Evolutionary conservation across 1,140 invertebrate species (phyloP).

Genomic region (Hypothenemus hampei): DNA sequence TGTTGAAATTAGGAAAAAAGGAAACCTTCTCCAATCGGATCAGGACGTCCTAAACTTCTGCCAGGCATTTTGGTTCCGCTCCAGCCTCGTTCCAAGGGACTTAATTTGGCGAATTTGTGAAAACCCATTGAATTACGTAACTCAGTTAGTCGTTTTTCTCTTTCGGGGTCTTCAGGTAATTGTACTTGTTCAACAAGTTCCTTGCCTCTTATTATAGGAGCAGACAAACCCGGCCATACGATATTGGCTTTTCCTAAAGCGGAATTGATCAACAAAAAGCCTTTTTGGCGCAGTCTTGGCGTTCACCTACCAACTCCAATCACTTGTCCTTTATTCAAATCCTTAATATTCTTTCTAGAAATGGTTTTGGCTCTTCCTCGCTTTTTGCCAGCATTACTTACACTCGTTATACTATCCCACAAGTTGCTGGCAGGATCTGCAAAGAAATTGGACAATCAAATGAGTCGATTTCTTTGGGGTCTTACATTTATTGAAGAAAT

Average conservation of each 20-base stretch:
- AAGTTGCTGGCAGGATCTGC: slow-evolving; percentile 75
- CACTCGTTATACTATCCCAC: slow-evolving; percentile 91
- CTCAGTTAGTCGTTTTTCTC: slow-evolving; percentile 64
- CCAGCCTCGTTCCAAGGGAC: slow-evolving; percentile 86
- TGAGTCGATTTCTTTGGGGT: slow-evolving; percentile 12
- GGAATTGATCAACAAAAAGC: neutral
- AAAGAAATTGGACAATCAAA: slow-evolving; percentile 26
- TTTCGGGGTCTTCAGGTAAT: slow-evolving; percentile 66
- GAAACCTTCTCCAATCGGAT: slow-evolving; percentile 70
- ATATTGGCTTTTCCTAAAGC: slow-evolving; percentile 66
- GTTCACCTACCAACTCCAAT: slow-evolving; percentile 71
- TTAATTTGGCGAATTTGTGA: slow-evolving; percentile 57
- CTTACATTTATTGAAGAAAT: slow-evolving; percentile 55
- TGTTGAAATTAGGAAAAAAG: too few relatives aligned
- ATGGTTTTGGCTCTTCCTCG: slow-evolving; percentile 85
- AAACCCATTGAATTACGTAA: slow-evolving; percentile 66
- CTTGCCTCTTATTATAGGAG: slow-evolving; percentile 72
- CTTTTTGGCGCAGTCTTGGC: neutral
- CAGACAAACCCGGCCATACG: slow-evolving; percentile 87
- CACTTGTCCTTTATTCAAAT: slow-evolving; percentile 87
- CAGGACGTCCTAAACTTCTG: slow-evolving; percentile 79
- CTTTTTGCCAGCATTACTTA: slow-evolving; percentile 93
- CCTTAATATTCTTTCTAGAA: slow-evolving; percentile 65
- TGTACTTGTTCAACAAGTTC: slow-evolving; percentile 66
- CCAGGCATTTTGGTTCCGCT: slow-evolving; percentile 76